Conservation (phyloP, 2,888 invertebrate species). For the Atherix ibis region DNA sequence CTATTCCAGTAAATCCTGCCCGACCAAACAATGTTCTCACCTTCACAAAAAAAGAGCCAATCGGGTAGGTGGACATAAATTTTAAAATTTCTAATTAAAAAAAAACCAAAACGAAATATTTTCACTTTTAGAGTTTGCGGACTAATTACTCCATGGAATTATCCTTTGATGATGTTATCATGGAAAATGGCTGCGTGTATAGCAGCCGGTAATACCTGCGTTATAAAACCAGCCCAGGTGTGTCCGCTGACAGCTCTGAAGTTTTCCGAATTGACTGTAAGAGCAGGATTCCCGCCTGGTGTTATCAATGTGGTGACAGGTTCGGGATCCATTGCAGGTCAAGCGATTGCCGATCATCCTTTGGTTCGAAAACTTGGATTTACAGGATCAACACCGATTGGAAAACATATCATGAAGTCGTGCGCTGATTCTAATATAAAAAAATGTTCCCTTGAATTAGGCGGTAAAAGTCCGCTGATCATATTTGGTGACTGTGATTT, state of each 20-base stretch:
- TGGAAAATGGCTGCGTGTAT: slow-evolving; percentile 98
- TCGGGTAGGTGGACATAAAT: slow-evolving; percentile 42
- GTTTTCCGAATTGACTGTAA: slow-evolving; percentile 77
- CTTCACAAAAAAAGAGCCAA: slow-evolving; percentile 77
- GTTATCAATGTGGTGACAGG: slow-evolving; percentile 90
- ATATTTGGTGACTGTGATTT: slow-evolving; percentile 89
- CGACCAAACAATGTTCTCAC: slow-evolving; percentile 80
- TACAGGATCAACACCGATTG: slow-evolving; percentile 88
- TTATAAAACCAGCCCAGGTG: slow-evolving; percentile 87
- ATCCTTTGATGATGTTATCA: slow-evolving; percentile 95
- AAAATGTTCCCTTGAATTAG: slow-evolving; percentile 85
- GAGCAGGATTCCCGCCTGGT: slow-evolving; percentile 88
- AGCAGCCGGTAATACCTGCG: slow-evolving; percentile 91
- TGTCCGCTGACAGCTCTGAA: slow-evolving; percentile 89
- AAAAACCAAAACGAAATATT: not conserved
- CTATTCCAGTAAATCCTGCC: slow-evolving; percentile 85
- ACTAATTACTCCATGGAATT: slow-evolving; percentile 93
- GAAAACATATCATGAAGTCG: slow-evolving; percentile 74
- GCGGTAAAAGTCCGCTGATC: slow-evolving; percentile 90
- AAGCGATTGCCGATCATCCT: slow-evolving; percentile 75
- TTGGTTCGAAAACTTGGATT: slow-evolving; percentile 84
- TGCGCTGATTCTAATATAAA: slow-evolving; percentile 85
- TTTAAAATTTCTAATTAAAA: too few species aligned
- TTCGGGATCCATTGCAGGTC: slow-evolving; percentile 62
- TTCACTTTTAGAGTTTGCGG: slow-evolving; percentile 90